phyloP scores from a whole-genome alignment of 2,113 vertebrate genomes.

The Calyptomena viridis region DNA sequence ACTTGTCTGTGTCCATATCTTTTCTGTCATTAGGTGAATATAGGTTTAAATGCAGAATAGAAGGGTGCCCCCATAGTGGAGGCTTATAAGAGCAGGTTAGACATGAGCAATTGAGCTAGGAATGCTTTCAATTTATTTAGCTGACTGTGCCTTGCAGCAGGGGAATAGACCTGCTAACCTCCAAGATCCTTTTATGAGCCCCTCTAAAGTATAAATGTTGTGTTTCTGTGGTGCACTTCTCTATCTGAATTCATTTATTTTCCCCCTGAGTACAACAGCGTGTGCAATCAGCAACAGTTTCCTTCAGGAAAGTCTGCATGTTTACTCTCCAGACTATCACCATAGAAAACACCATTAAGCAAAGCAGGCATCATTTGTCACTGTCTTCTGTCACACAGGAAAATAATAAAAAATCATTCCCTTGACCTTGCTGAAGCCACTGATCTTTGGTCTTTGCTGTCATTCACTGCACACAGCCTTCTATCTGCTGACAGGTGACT shows the following conservation, averaged over 20 bases:
- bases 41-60: background rate
- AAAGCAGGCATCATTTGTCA: background rate
- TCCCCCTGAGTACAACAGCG: background rate
- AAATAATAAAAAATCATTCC: background rate
- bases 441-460: background rate
- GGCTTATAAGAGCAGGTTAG: background rate
- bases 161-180: background rate
- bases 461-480: background rate
- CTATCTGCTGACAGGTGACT: background rate
- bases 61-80: fast-evolving
- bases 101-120: background rate
- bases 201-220: background rate
- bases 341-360: background rate
- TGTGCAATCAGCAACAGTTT: background rate
- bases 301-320: background rate
- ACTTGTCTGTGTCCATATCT: background rate
- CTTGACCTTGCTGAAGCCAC: background rate
- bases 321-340: background rate
- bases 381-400: background rate
- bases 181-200: background rate
- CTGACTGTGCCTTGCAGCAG: background rate
- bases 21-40: background rate
- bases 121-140: background rate
- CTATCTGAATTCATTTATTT: background rate
- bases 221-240: background rate